Conservation (phyloP, 2,113 vertebrate species). For the Anser cygnoides region DNA sequence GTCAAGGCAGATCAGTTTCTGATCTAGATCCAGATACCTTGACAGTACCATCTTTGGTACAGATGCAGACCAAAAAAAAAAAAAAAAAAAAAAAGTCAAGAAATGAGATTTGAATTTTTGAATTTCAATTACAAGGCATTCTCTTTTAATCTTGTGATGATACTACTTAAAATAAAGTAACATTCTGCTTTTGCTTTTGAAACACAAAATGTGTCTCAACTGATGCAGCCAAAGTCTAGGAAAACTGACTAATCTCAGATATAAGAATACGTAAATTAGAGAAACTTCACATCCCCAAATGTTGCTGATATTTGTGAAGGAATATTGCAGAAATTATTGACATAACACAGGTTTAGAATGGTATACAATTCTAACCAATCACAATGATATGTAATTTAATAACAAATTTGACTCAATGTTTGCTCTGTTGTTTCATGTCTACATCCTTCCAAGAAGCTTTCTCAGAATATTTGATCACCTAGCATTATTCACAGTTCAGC, state of each 20-base stretch:
- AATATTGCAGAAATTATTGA: neutral
- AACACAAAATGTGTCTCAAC: neutral
- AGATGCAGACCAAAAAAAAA: neutral
- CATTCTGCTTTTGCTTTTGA: neutral
- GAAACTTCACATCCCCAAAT: neutral
- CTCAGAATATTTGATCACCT: neutral
- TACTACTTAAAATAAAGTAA: neutral
- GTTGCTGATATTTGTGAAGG: neutral
- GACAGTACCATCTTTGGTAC: neutral
- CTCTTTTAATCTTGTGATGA: neutral
- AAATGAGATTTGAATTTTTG: constrained; percentile 12
- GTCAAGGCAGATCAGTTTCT: constrained; percentile 34
- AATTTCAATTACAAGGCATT: neutral
- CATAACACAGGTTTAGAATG: neutral
- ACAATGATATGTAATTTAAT: neutral
- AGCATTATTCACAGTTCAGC: neutral
- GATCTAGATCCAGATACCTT: constrained; percentile 10
- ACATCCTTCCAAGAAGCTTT: neutral
- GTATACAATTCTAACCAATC: neutral
- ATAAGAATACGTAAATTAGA: neutral
- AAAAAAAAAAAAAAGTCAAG: neutral
- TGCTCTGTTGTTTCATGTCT: neutral
- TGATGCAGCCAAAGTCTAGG: neutral
- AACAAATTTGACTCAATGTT: neutral
- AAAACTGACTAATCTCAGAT: neutral